Percentiles rank a stretch among this genome's conserved stretches.
Conservation (phyloP, 2,888 invertebrate genomes). For the Morpho helenor region DNA sequence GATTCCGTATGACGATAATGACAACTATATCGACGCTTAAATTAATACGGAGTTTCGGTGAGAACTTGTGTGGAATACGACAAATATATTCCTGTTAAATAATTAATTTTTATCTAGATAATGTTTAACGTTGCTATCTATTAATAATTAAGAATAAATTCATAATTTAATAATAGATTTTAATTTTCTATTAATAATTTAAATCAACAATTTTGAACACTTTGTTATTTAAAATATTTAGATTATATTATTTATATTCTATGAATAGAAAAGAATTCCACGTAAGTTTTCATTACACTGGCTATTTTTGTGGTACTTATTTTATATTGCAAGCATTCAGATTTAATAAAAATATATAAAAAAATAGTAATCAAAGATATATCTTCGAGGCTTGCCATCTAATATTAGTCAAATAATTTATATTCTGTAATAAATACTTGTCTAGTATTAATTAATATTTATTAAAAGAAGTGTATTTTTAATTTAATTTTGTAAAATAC, state of each 20-base stretch:
- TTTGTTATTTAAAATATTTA: slow-evolving; percentile 45
- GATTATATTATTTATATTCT: slow-evolving; percentile 3
- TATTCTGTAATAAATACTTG: background rate
- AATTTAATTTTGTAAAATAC: slow-evolving; percentile 43
- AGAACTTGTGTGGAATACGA: slow-evolving; percentile 26
- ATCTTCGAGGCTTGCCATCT: background rate
- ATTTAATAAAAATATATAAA: background rate
- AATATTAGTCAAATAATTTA: background rate
- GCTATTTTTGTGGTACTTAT: slow-evolving; percentile 15
- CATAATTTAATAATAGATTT: too few species aligned
- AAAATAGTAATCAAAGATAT: background rate
- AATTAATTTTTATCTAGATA: too few species aligned
- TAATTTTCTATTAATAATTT: too few species aligned
- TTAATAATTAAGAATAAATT: background rate
- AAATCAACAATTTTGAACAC: background rate
- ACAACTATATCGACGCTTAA: slow-evolving; percentile 57
- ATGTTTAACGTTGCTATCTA: too few species aligned
- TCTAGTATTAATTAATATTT: background rate
- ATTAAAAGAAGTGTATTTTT: slow-evolving; percentile 7
- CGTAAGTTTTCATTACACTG: slow-evolving; percentile 25
- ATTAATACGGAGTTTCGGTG: slow-evolving; percentile 29
- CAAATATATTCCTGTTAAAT: background rate
- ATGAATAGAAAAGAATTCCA: slow-evolving; percentile 15
- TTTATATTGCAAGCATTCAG: slow-evolving; percentile 2
- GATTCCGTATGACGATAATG: slow-evolving; percentile 42